Evolutionary conservation across 1,140 invertebrate genomes (phyloP), one percentile per base, ranked within the genome.

Genomic region (Teleopsis dalmanni): DNA sequence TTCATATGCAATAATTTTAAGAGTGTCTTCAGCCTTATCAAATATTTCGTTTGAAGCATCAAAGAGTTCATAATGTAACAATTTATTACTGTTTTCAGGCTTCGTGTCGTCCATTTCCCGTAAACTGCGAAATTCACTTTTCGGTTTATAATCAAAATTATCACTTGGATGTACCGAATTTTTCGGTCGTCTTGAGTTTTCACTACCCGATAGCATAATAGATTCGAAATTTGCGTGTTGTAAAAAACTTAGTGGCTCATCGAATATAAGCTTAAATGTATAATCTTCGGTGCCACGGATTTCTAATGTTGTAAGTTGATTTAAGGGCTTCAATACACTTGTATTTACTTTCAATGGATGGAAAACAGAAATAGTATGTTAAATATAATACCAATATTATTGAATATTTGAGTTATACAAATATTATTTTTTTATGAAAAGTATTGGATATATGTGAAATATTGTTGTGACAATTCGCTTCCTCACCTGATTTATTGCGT

Each of bases 1-100:
- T 26, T 80, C 73, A 53, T 84, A 84, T 1, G 82, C 78, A n/a
- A 83, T 48, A 51, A 81, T 78, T 57, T 80, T 74, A 18, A 70
- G 58, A 10, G 77, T 73, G 6, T 54, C 46, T 43, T 60, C 18
- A 35, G 19, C n/a, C 11, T 45, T 29, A n/a, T 57, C 65, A 13
- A 57, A 55, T 21, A 48, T 51, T 46, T 13, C 25, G 16, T 52
- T 48, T 9, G 51, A 23, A 25, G 48, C 37, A n/a, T 33, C 3
- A 25, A 22, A 21, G 1, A 16, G 29, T 25, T 60, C 52, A 43
- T 62, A 60, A 33, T 55, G 44, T n/a, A n/a, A n/a, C n/a, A n/a
- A n/a, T 21, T 25, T 8, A 33, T 34, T n/a, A 53, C 47, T 22
- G 42, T 59, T 23, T 38, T 46, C n/a, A 38, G 46, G 34, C 16